Evolutionary conservation across 2,888 invertebrate species (phyloP).

Genomic region (Hololepta plana): DNA sequence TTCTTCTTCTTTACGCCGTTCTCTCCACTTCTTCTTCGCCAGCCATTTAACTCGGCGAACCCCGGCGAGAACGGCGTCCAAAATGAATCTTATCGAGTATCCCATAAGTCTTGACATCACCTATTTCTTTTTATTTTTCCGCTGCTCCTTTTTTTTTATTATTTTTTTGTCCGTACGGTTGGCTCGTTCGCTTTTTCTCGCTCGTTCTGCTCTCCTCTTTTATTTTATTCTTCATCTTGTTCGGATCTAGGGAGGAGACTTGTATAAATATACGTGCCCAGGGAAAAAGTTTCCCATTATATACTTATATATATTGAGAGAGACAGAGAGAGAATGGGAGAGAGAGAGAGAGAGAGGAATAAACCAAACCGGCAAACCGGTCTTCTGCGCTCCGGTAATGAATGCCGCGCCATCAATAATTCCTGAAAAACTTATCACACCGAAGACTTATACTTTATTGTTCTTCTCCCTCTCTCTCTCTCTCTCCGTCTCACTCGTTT

Average conservation of each 20-base stretch:
- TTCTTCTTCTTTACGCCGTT: too few species aligned
- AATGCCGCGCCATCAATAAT: conserved; percentile 16
- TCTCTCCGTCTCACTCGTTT: too few species aligned
- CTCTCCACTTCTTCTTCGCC: too few species aligned
- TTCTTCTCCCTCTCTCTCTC: too few species aligned
- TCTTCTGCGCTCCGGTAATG: conserved; percentile 16
- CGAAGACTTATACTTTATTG: too few species aligned
- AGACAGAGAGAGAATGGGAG: too few species aligned
- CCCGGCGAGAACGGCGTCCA: conserved; percentile 18
- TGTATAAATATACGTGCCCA: conserved; percentile 27
- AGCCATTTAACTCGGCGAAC: conserved; percentile 22
- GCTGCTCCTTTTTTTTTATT: conserved; percentile 12
- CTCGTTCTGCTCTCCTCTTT: too few species aligned
- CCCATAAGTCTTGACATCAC: conserved; percentile 33
- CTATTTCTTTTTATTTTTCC: conserved; percentile 30
- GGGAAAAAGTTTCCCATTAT: conserved; percentile 31
- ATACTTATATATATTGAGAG: too few species aligned
- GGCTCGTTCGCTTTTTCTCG: too few species aligned
- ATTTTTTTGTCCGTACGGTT: too few species aligned
- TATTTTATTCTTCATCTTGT: conserved; percentile 20
- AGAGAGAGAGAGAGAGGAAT: too few species aligned
- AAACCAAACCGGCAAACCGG: conserved; percentile 24
- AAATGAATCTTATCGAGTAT: conserved; percentile 34
- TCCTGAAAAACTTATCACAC: too few species aligned
- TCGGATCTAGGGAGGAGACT: conserved; percentile 25